Conservation (phyloP, 2,888 invertebrate genomes). For the Philaethria dido region DNA sequence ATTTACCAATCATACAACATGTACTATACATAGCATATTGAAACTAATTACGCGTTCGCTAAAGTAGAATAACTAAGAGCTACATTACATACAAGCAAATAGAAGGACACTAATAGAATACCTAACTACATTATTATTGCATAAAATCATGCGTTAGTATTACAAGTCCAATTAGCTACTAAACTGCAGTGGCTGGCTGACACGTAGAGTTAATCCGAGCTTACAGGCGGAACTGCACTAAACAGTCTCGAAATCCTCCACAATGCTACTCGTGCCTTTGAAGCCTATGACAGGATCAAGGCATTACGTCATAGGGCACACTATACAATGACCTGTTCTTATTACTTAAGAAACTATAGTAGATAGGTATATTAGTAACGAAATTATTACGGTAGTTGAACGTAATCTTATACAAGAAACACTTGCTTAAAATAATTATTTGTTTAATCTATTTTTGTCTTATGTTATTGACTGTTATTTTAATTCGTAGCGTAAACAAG, state of each 20-base stretch:
- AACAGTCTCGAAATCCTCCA: conserved; percentile 66
- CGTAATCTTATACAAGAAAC: too few relatives aligned
- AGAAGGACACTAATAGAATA: conserved; percentile 24
- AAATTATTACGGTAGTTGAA: neutral
- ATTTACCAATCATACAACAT: neutral
- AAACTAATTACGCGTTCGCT: conserved; percentile 45
- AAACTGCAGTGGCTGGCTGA: conserved; percentile 69
- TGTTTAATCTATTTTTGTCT: too few relatives aligned
- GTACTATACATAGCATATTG: neutral
- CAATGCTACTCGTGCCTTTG: conserved; percentile 76
- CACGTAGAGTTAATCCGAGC: conserved; percentile 69
- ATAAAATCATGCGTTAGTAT: conserved; percentile 47
- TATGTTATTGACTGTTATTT: too few relatives aligned
- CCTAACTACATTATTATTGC: conserved; percentile 23
- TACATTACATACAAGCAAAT: neutral
- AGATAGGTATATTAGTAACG: neutral
- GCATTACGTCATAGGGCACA: conserved; percentile 52
- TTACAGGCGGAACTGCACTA: conserved; percentile 68
- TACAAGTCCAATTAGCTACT: conserved; percentile 65
- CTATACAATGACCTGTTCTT: conserved; percentile 34
- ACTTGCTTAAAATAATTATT: too few relatives aligned
- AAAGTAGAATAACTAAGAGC: conserved; percentile 4
- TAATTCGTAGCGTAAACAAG: too few relatives aligned
- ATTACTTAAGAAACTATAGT: conserved; percentile 13
- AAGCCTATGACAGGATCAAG: conserved; percentile 78